A percentile compares a stretch with the other conserved stretches of the same genome.
Evolutionary conservation across 1,140 invertebrate genomes (phyloP).

Genomic region (Tachypleus tridentatus): DNA sequence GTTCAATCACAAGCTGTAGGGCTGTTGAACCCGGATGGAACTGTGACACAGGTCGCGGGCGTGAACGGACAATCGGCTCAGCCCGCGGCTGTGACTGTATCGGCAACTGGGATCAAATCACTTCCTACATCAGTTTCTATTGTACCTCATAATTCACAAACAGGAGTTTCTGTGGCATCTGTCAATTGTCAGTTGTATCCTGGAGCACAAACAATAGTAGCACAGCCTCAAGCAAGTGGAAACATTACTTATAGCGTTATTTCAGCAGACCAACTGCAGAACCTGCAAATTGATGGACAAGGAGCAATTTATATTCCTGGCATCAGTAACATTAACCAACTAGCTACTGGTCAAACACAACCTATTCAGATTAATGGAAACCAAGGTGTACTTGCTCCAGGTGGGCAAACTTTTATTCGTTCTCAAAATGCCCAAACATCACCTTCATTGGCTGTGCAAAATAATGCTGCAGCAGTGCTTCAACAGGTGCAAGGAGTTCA

Average conservation of each 20-base stretch:
- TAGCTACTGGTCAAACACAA: constrained; percentile 22
- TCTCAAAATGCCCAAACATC: constrained; percentile 26
- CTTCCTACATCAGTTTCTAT: too few species aligned
- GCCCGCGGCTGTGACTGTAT: constrained; percentile 15
- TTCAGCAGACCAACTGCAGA: constrained; percentile 54
- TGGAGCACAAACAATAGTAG: constrained; percentile 25
- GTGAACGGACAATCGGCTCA: constrained; percentile 1
- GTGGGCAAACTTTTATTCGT: constrained; percentile 48
- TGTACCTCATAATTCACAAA: too few species aligned
- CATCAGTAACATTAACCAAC: constrained; percentile 15
- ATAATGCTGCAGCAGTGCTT: constrained; percentile 10
- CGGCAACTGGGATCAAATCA: constrained; percentile 3
- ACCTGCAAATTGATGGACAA: constrained; percentile 81
- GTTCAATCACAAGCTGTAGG: constrained; percentile 25
- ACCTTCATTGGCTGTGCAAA: constrained; percentile 15
- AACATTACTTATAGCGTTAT: constrained; percentile 46
- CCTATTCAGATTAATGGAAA: constrained; percentile 31
- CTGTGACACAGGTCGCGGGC: constrained; percentile 20
- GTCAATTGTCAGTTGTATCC: neutral
- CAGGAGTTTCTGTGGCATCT: too few species aligned
- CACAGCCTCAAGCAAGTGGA: constrained; percentile 32
- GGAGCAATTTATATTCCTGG: constrained; percentile 74
- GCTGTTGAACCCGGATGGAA: constrained; percentile 23
- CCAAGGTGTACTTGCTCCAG: constrained; percentile 40
- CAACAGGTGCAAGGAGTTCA: constrained; percentile 15